These are phyloP conservation scores for Pristionchus entomophagus DNA, from an alignment of 2,888 invertebrate species.

Conservation along the genomic window DNA sequence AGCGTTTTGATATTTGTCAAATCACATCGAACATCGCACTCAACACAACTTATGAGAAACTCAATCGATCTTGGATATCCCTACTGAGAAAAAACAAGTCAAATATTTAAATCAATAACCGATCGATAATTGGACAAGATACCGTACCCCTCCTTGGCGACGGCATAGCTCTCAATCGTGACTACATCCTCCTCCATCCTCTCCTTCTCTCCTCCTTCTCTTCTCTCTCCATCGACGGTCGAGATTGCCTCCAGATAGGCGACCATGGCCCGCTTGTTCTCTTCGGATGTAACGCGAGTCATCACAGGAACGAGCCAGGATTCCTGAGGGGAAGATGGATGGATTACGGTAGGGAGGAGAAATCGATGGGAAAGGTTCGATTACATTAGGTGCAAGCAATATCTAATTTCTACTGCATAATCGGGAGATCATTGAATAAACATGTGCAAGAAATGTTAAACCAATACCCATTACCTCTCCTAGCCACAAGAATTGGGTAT, in stretches of 20 bases:
- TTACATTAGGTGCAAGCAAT: not conserved
- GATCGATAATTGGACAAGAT: no score
- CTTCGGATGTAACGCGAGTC: constrained; percentile 64
- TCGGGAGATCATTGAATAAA: no score
- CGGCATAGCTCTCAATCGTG: constrained; percentile 50
- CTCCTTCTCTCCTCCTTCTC: not conserved
- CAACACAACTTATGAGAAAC: not conserved
- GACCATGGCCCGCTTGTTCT: constrained; percentile 67
- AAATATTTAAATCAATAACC: not conserved
- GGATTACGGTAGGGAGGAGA: not conserved
- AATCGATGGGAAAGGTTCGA: not conserved
- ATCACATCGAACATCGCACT: not conserved
- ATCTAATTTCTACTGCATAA: no score
- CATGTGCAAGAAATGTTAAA: no score
- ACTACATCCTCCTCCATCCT: not conserved
- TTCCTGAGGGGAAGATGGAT: constrained; percentile 59
- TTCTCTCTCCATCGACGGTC: not conserved
- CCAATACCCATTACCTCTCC: no score
- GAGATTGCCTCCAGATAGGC: constrained; percentile 67
- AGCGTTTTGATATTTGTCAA: not conserved
- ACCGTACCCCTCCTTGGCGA: constrained; percentile 61
- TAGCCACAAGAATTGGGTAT: no score
- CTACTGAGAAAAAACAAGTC: not conserved
- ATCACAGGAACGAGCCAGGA: constrained; percentile 72
- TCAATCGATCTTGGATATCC: not conserved